Conservation (phyloP, 1,140 invertebrate genomes). For the Steinernema khuongi region DNA sequence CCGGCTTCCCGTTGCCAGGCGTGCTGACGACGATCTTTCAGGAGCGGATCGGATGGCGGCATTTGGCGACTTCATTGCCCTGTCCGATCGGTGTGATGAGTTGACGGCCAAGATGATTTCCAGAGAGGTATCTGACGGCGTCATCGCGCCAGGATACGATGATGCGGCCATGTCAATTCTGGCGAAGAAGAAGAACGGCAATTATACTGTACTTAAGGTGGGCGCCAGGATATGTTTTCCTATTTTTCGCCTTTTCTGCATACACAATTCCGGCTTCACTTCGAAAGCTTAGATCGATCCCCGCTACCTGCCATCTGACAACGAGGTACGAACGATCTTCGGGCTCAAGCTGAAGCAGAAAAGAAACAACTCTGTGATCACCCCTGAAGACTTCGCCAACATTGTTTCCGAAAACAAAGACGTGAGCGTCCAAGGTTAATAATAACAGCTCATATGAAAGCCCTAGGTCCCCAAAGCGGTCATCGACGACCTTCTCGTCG, state of each 20-base stretch:
- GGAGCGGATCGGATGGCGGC: conserved; percentile 99
- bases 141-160: conserved; percentile 85
- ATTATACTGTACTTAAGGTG: conserved; percentile 80
- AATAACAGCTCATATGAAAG: no score
- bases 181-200: conserved; percentile 88
- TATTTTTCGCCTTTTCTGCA: background rate
- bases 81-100: conserved; percentile 84
- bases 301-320: conserved; percentile 71
- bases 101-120: conserved; percentile 71
- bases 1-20: background rate
- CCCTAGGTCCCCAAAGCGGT: conserved; percentile 72
- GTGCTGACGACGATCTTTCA: conserved; percentile 38
- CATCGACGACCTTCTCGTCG: conserved; percentile 83
- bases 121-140: conserved; percentile 81
- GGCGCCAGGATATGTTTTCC: conserved; percentile 58
- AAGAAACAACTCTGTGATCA: conserved; percentile 81
- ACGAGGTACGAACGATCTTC: conserved; percentile 81
- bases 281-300: conserved; percentile 87
- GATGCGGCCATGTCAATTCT: conserved; percentile 78
- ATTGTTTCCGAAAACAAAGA: conserved; percentile 72
- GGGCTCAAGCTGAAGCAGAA: conserved; percentile 85
- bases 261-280: conserved; percentile 23
- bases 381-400: conserved; percentile 73
- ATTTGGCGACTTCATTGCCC: conserved; percentile 92
- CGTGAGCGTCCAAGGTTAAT: no score